Percentiles rank a stretch among this genome's conserved stretches.
phyloP scores from a whole-genome alignment of 2,888 invertebrate species.

The Endotricha flammealis region DNA sequence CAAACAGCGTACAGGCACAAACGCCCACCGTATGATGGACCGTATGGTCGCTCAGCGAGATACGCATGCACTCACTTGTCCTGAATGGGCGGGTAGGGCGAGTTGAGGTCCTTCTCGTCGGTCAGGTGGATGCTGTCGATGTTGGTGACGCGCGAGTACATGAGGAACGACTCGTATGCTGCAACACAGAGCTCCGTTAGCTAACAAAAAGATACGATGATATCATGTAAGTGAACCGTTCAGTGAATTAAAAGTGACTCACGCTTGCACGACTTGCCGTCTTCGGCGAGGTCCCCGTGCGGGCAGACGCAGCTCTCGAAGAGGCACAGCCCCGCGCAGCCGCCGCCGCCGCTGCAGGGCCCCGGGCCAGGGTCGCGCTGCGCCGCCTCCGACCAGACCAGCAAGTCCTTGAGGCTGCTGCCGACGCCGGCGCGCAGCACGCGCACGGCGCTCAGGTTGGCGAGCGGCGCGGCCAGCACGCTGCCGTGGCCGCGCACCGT shows the following conservation, averaged over 20 bases:
- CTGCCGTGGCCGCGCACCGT: constrained; percentile 79
- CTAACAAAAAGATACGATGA: too few relatives aligned
- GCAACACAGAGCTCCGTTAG: too few relatives aligned
- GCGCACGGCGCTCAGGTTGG: constrained; percentile 76
- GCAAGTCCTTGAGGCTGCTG: constrained; percentile 83
- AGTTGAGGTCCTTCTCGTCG: constrained; percentile 84
- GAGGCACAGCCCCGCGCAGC: constrained; percentile 81
- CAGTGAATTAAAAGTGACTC: too few relatives aligned
- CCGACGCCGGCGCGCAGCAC: constrained; percentile 79
- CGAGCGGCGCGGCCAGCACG: constrained; percentile 56
- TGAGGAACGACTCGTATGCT: constrained; percentile 89
- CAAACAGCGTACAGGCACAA: neutral
- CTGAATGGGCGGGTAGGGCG: constrained; percentile 86
- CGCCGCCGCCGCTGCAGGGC: constrained; percentile 34
- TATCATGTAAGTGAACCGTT: neutral
- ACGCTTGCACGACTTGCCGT: constrained; percentile 82
- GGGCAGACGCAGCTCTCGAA: constrained; percentile 89
- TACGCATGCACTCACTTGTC: constrained; percentile 58
- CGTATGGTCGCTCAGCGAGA: too few relatives aligned
- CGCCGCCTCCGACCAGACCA: constrained; percentile 55
- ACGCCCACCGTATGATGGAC: too few relatives aligned
- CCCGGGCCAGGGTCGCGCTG: constrained; percentile 35
- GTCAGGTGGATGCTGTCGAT: constrained; percentile 89
- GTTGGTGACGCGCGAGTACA: constrained; percentile 88
- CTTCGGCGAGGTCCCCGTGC: constrained; percentile 84